Base-by-base conservation (phyloP, 2,888 invertebrate genomes). In the Drosophila lutescens region DNA sequence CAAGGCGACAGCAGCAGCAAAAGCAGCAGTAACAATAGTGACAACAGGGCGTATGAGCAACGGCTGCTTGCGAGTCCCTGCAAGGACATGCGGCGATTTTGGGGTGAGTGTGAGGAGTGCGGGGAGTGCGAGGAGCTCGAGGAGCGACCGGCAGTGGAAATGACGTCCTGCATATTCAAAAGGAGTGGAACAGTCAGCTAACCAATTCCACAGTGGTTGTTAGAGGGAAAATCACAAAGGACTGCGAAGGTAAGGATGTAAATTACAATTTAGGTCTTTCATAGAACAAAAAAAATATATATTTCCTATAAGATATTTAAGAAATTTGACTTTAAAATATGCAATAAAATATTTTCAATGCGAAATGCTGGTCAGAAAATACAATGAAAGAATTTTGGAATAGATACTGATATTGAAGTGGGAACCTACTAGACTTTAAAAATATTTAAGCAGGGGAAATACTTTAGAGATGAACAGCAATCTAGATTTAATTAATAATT, bases 131-230 rank as follows among this genome's bases (percentile, higher is more conserved):
- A 43, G 43, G 12, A 10, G 46, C 36, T 41, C 38, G 36, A 30
- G 46, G 63, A 55, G 59, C 62, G 55, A 51, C 58, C 74, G 51
- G 66, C 56, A 63, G 66, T 78, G 79, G 57, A 77, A 85, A 76
- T 85, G 74, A 78, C 78, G 75, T 79, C 62, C 74, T 82, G 83
- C 74, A 88, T 80, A 78, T 86, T 77, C 74, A 86, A 79, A 80
- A 75, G 75, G 63, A 77, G 65, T 73, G 63, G 59, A 67, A 71
- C 60, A 53, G 43, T 38, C 41, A 43, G 17, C 5, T 7, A 2
- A n/a, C 47, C 26, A 15, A 23, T 4, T 1, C 1, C 0, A 32
- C 36, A 43, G 41, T 34, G 61, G 43, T 15, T 10, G n/a, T 0
- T 4, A 17, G 7, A 17, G 10, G 2, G 0, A 9, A 6, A 30